Evolutionary conservation across 2,888 invertebrate genomes (phyloP).

Genomic region (Perizoma affinitatum): DNA sequence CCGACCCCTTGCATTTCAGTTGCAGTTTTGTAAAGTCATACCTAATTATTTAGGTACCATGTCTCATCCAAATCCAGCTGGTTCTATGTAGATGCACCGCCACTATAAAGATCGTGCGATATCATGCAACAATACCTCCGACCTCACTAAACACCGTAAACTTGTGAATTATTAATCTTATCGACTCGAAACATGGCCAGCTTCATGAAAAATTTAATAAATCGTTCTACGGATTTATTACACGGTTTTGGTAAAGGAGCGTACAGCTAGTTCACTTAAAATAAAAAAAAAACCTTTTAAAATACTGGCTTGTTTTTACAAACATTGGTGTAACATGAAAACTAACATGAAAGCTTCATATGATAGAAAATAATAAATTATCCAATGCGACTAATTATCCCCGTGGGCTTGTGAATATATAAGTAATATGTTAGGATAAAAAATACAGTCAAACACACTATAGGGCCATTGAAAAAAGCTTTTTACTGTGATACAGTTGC

Average conservation of each 20-base stretch:
- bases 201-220: conserved; percentile 80
- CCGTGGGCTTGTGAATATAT: no score
- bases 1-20: no score
- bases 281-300: not conserved
- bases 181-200: conserved; percentile 70
- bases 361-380: no score
- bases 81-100: conserved; percentile 57
- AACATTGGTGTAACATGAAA: no score
- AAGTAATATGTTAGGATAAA: no score
- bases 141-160: conserved; percentile 78
- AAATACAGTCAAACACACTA: no score
- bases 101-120: conserved; percentile 72
- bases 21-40: no score
- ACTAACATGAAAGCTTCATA: no score
- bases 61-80: conserved; percentile 31
- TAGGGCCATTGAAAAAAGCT: no score
- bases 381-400: no score
- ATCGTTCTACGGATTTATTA: conserved; percentile 69
- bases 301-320: not conserved
- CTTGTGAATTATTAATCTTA: conserved; percentile 83
- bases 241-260: not conserved
- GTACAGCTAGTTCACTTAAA: conserved; percentile 19
- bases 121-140: conserved; percentile 70
- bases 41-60: not conserved
- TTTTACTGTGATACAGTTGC: no score